These are phyloP conservation scores for Agonopterix arenella DNA, from an alignment of 2,888 invertebrate genomes.

Conservation along the genomic window DNA sequence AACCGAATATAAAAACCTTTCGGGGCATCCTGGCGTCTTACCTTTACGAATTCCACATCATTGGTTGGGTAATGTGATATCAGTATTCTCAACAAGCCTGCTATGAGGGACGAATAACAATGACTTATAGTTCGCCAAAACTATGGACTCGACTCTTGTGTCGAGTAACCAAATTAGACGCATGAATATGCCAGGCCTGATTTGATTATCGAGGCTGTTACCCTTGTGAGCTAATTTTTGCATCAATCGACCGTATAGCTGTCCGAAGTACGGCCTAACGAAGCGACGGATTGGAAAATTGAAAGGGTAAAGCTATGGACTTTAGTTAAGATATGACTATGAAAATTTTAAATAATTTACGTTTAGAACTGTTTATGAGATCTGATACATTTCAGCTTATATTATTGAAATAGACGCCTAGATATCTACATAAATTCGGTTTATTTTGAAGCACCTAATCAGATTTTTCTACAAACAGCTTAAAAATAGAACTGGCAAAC, in stretches of 20 bases:
- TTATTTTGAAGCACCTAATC: too few relatives aligned
- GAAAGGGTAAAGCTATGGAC: constrained; percentile 27
- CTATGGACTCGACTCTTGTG: constrained; percentile 30
- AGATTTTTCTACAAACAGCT: too few relatives aligned
- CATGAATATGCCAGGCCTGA: constrained; percentile 29
- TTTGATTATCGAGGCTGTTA: constrained; percentile 10
- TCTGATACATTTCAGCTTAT: too few relatives aligned
- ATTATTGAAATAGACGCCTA: too few relatives aligned
- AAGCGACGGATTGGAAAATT: constrained; percentile 54
- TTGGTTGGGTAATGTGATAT: constrained; percentile 35
- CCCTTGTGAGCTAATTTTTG: constrained; percentile 25
- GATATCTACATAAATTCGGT: too few relatives aligned
- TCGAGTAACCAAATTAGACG: constrained; percentile 35
- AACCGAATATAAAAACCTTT: constrained; percentile 27
- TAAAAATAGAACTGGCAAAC: too few relatives aligned
- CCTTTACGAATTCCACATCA: constrained; percentile 13
- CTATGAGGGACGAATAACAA: constrained; percentile 50
- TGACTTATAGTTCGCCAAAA: constrained; percentile 60
- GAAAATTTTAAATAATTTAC: too few relatives aligned
- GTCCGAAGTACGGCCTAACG: constrained; percentile 24
- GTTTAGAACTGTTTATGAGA: too few relatives aligned
- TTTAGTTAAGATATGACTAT: too few relatives aligned
- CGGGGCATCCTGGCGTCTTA: constrained; percentile 15
- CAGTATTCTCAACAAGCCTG: constrained; percentile 51
- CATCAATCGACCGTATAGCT: constrained; percentile 27